These are phyloP conservation scores for Sebastes taczanowskii DNA, from an alignment of 2,797 vertebrate species.

Conservation along the genomic window DNA sequence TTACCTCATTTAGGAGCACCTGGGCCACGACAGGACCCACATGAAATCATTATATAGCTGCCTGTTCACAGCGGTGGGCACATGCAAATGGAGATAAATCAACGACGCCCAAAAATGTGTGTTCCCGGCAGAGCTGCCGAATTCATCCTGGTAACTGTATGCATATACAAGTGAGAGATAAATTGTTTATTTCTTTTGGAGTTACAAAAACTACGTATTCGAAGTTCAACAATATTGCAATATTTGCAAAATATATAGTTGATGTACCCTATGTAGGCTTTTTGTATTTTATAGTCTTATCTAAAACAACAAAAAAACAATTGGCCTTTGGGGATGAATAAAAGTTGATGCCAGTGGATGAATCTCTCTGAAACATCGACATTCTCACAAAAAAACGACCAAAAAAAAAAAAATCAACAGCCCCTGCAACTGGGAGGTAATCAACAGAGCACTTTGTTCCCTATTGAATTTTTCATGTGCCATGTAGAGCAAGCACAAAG, in stretches of 20 bases:
- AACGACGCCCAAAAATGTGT: neutral
- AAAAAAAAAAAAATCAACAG: neutral
- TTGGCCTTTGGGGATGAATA: neutral
- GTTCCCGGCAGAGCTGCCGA: neutral
- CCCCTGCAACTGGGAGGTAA: neutral
- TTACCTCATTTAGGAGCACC: conserved; percentile 61
- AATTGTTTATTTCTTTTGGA: neutral
- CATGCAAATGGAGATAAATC: conserved; percentile 29
- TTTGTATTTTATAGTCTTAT: neutral
- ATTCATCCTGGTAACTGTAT: neutral
- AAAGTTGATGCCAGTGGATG: neutral
- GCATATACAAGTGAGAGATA: neutral
- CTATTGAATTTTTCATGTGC: conserved; percentile 17
- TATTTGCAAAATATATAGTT: neutral
- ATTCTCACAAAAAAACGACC: neutral
- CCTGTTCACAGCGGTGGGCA: conserved; percentile 5
- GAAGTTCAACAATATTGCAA: neutral
- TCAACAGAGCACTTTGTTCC: neutral
- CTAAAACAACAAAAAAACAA: too few relatives aligned
- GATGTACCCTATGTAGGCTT: neutral
- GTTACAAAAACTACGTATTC: neutral
- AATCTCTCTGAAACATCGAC: neutral
- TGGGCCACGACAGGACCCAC: conserved; percentile 33
- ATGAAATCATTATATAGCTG: conserved; percentile 45
- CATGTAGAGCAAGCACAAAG: conserved; percentile 10